Conservation (phyloP, 1,140 invertebrate genomes). For the Nasonia vitripennis region DNA sequence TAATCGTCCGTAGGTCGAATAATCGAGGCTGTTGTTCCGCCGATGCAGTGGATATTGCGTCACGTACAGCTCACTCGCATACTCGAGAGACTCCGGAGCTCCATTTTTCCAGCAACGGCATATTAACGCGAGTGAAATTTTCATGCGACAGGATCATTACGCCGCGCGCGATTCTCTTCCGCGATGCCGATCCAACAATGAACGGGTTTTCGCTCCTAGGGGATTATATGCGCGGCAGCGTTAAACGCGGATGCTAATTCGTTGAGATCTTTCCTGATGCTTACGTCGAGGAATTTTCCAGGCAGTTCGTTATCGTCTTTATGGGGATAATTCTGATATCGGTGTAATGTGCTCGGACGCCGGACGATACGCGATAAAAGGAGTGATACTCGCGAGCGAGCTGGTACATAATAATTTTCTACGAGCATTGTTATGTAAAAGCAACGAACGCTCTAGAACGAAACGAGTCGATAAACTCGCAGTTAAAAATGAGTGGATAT, state of each 20-base stretch:
- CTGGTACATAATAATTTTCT: no score
- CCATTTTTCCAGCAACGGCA: conserved; percentile 28
- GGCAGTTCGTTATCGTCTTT: neutral
- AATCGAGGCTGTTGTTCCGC: conserved; percentile 15
- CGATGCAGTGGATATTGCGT: neutral
- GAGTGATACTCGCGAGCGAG: neutral
- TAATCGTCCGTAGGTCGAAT: conserved; percentile 45
- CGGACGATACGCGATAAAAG: neutral
- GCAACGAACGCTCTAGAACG: no score
- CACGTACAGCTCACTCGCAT: neutral
- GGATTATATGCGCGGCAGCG: neutral
- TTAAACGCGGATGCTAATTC: conserved; percentile 32
- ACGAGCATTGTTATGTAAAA: no score
- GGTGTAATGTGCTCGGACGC: neutral
- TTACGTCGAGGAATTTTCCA: neutral
- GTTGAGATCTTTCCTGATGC: neutral
- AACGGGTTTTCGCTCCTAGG: neutral
- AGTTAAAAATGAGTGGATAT: no score
- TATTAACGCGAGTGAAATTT: conserved; percentile 40
- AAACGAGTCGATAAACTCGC: no score
- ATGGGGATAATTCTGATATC: neutral
- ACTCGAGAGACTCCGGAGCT: neutral
- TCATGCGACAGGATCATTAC: conserved; percentile 35
- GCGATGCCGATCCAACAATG: conserved; percentile 24
- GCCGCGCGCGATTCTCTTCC: conserved; percentile 9